Base-by-base conservation (phyloP, 2,888 invertebrate species). In the Drosophila melanocephala region DNA sequence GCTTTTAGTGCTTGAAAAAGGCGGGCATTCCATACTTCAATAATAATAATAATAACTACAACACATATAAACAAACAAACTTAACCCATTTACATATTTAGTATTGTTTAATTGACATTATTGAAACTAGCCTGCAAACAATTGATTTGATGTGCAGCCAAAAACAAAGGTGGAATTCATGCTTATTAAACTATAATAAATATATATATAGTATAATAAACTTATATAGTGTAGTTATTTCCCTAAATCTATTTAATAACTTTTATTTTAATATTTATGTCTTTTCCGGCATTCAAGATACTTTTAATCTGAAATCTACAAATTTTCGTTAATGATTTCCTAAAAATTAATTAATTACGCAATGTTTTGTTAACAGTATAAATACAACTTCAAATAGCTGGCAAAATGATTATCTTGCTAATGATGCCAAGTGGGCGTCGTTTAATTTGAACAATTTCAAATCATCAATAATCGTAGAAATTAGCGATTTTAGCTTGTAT, bases 11-110 rank as follows among this genome's bases (percentile, higher is more conserved):
- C 22, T 60, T 55, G 67, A 55, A 67, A 64, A 74, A 70, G 19
- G 61, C 70, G 64, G 55, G 32, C 67, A 64, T 74, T 77, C 69
- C 77, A 62, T 39, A 33, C 30, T 37, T n/a, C 33, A 32, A 19
- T 28, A 30, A 10, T 35, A 64, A 58, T 22, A 52, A n/a, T 12
- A 22, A 55, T 28, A 67, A 58, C n/a, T 32, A n/a, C 28, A 28
- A 14, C 39, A 60, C 26, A 50, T 63, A 67, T 61, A 53, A 33
- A 9, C 33, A 65, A n/a, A 50, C 69, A 74, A 67, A 57, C 47
- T 61, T 12, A 44, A 65, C 32, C 22, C 22, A 63, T 61, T 60
- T 59, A 53, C 47, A 50, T 33, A 52, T n/a, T 64, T 28, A 50
- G 33, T 14, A 47, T 39, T 37, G 26, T 37, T 60, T 26, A 71